Base-by-base conservation (phyloP, 2,888 invertebrate species). In the Ectemnius continuus region DNA sequence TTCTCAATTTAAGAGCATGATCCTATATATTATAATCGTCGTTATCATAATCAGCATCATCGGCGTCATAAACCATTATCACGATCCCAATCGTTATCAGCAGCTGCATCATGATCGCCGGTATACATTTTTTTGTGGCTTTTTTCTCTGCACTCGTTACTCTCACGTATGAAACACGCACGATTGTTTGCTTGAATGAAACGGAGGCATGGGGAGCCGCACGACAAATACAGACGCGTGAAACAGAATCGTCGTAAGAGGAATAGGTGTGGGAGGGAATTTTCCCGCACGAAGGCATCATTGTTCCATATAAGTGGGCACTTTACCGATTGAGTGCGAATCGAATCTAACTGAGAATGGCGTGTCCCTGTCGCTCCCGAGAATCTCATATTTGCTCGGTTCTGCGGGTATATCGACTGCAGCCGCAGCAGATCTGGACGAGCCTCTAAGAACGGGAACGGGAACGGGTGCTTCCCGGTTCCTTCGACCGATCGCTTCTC, bases 171-270 rank as follows among this genome's bases (percentile, higher is more conserved):
- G 45, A 20, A 26, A 59, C 67, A 61, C 56, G 62, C 48, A 81
- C 76, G 47, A 67, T 76, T 63, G 47, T 28, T 61, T 36, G 16
- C 76, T 73, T 75, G 67, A 81, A 81, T 79, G 80, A 84, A 83
- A 84, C 82, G 80, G 70, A 84, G 85, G 77, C 79, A 79, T 76
- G 78, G 70, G 81, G 79, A 56, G 67, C 73, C 76, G 59, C 75
- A 65, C 61, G 48, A 71, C 61, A 70, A 76, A 73, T 5, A 52
- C 52, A 52, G 59, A 67, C 67, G 66, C 76, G 76, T 78, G 76
- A 76, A 76, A 73, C 76, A 76, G 48, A 70, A 76, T 76, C 78
- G 69, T 76, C 78, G 69, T 66, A 47, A 57, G 63, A 66, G 63
- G 71, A 77, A 66, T 63, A 56, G 71, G 68, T 16, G 52, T 13